Percentiles rank a stretch among this genome's conserved stretches.
These are phyloP conservation scores for Chiloscyllium punctatum DNA, from an alignment of 2,797 vertebrate species.

Conservation along the genomic window DNA sequence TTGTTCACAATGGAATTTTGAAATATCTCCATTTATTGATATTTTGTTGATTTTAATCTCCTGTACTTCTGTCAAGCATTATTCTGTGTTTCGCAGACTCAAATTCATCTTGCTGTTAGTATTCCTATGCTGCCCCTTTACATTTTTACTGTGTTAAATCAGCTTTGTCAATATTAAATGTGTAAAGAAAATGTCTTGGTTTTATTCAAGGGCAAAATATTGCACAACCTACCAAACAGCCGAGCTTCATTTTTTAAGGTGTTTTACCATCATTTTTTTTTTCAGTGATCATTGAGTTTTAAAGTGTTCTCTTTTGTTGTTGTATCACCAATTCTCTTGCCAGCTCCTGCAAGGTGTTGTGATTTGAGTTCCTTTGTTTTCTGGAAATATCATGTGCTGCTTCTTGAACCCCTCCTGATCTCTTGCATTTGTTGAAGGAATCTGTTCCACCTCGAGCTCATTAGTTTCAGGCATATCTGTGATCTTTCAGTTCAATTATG, in stretches of 20 bases:
- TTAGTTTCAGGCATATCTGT: conserved; percentile 2
- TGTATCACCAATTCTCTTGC: background rate
- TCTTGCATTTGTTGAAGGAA: background rate
- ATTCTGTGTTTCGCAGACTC: background rate
- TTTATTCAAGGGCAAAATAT: background rate
- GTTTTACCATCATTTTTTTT: background rate
- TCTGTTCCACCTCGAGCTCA: background rate
- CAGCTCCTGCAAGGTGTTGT: background rate
- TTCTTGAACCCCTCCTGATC: background rate
- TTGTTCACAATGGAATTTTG: background rate
- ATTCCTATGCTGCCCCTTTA: background rate
- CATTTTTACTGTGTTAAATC: background rate
- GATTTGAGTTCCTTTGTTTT: background rate
- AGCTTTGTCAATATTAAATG: background rate
- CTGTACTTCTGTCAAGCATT: background rate
- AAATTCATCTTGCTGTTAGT: background rate
- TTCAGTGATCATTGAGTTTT: background rate
- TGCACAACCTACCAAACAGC: background rate
- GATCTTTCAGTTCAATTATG: background rate
- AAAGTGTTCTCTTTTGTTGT: background rate
- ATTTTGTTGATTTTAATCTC: background rate
- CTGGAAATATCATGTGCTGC: background rate
- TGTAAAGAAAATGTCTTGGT: background rate
- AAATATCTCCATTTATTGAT: background rate
- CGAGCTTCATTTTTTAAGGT: background rate